phyloP scores from a whole-genome alignment of 2,113 vertebrate species.

The Strix aluco region DNA sequence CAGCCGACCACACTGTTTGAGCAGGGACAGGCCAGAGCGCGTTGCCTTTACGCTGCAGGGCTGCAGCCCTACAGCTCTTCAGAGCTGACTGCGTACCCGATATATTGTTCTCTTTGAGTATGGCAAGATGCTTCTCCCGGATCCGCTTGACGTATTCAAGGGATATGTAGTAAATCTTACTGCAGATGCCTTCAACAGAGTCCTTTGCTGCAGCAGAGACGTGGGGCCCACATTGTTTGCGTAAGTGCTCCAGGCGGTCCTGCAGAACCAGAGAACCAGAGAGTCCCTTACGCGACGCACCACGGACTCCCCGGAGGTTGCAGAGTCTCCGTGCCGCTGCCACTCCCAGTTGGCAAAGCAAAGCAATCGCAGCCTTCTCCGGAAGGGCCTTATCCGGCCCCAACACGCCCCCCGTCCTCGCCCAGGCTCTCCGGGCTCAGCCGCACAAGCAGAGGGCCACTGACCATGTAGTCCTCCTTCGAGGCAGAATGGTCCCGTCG shows the following conservation, averaged over 20 bases:
- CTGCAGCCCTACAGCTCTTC: neutral
- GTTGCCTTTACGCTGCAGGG: no score
- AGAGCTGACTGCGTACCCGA: conserved; percentile 70
- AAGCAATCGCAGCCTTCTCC: neutral
- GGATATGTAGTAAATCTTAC: conserved; percentile 97
- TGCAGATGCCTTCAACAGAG: conserved; percentile 97
- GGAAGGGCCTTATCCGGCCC: neutral
- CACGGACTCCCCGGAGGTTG: neutral
- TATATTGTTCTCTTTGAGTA: conserved; percentile 90
- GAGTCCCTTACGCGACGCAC: neutral
- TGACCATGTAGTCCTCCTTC: conserved; percentile 99
- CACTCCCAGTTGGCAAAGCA: neutral
- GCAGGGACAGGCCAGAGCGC: neutral
- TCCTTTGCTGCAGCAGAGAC: conserved; percentile 93
- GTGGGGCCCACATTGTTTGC: conserved; percentile 94
- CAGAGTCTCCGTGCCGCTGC: neutral
- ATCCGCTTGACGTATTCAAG: conserved; percentile 92
- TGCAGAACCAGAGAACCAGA: conserved; percentile 42
- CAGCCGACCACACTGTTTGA: neutral
- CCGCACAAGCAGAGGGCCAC: neutral
- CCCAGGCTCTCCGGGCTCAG: neutral
- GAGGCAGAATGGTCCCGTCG: conserved; percentile 94
- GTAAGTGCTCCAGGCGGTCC: conserved; percentile 96
- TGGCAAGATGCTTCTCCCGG: conserved; percentile 86
- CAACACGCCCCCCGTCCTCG: no score